Percentiles rank a stretch among this genome's conserved stretches.
Evolutionary conservation across 2,797 vertebrate genomes (phyloP).

Genomic region (Acanthurus leucopareius): DNA sequence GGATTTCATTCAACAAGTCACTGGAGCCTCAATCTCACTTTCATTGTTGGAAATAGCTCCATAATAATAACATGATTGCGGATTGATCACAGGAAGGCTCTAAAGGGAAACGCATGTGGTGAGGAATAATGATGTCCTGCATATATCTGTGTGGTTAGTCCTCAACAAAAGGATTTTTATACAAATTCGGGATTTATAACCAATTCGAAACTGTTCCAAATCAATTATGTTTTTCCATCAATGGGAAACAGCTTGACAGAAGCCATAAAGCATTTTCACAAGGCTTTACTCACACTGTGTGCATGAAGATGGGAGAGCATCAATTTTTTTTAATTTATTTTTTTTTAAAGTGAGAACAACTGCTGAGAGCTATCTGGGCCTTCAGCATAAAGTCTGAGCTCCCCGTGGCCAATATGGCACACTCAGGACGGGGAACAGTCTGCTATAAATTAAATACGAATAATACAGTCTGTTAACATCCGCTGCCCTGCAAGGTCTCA

Average conservation of each 20-base stretch:
- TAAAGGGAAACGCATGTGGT: slow-evolving; percentile 73
- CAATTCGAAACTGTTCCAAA: slow-evolving; percentile 66
- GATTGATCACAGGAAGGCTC: slow-evolving; percentile 81
- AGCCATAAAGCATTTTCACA: slow-evolving; percentile 52
- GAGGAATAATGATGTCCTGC: slow-evolving; percentile 74
- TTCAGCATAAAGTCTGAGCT: slow-evolving; percentile 58
- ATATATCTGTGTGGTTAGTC: slow-evolving; percentile 41
- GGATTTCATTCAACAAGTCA: slow-evolving; percentile 83
- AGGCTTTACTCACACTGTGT: slow-evolving; percentile 40
- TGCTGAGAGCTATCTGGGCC: slow-evolving; percentile 63
- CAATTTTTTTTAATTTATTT: slow-evolving; percentile 10
- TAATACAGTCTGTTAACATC: slow-evolving; percentile 67
- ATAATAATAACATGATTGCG: slow-evolving; percentile 81
- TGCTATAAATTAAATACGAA: slow-evolving; percentile 71
- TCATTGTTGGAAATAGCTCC: slow-evolving; percentile 80
- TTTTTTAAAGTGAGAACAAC: slow-evolving; percentile 64
- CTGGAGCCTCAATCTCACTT: slow-evolving; percentile 70
- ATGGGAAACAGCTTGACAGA: slow-evolving; percentile 52
- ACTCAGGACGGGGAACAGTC: slow-evolving; percentile 50
- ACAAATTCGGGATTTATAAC: slow-evolving; percentile 59
- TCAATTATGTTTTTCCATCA: slow-evolving; percentile 72
- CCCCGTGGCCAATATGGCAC: slow-evolving; percentile 53
- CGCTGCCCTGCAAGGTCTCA: slow-evolving; percentile 32
- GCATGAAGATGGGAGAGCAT: slow-evolving; percentile 45
- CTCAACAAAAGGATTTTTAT: slow-evolving; percentile 66